These are phyloP conservation scores for Mesoligia furuncula DNA, from an alignment of 2,888 invertebrate species.

Conservation along the genomic window DNA sequence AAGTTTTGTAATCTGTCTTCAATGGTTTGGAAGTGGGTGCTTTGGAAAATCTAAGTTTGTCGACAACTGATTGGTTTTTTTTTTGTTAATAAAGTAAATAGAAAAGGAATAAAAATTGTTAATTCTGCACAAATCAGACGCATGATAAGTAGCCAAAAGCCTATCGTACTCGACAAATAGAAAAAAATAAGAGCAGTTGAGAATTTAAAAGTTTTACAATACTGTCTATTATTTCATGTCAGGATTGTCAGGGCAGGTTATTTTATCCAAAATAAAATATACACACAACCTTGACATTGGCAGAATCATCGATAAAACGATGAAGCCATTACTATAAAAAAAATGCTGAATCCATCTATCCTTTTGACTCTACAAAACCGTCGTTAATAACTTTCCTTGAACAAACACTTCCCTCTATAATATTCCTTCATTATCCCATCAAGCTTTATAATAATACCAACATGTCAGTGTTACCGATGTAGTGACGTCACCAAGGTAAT, in stretches of 20 bases:
- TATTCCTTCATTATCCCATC: not conserved
- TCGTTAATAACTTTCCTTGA: not conserved
- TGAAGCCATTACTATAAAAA: no score
- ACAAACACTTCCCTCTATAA: not conserved
- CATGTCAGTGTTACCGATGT: conserved; percentile 2
- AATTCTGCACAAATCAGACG: not conserved
- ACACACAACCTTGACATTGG: no score
- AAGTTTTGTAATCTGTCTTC: conserved; percentile 2
- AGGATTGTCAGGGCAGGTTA: not conserved
- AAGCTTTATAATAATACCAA: conserved; percentile 14
- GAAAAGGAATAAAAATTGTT: not conserved
- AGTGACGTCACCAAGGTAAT: conserved; percentile 49
- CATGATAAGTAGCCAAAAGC: not conserved
- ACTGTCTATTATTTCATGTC: not conserved
- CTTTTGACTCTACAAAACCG: not conserved
- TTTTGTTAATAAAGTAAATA: no score
- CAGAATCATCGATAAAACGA: no score
- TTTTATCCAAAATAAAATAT: no score
- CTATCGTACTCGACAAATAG: not conserved
- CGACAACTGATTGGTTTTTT: not conserved
- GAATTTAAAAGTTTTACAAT: not conserved
- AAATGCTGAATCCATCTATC: not conserved
- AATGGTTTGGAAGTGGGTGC: not conserved
- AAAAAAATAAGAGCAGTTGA: not conserved
- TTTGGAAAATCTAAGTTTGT: not conserved